These are phyloP conservation scores for Circaetus cinerascens DNA, from an alignment of 2,113 vertebrate species.

Conservation along the genomic window DNA sequence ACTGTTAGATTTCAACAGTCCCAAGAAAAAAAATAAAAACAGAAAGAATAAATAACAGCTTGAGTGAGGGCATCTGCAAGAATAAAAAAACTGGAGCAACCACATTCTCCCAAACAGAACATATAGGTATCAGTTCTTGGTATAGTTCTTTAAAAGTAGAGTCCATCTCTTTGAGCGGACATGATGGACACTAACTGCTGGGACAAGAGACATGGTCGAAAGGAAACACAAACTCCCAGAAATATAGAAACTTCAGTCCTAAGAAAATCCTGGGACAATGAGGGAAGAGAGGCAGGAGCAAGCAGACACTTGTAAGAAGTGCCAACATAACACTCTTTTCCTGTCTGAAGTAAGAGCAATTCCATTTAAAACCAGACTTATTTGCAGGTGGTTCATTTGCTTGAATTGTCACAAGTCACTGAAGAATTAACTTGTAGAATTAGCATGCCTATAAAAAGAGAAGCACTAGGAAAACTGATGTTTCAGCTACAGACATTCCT, in stretches of 20 bases:
- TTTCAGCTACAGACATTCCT: not conserved
- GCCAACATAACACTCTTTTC: not conserved
- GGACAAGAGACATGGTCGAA: not conserved
- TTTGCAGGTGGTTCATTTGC: not conserved
- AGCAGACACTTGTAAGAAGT: not conserved
- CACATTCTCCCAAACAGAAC: not conserved
- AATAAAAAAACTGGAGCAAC: not conserved
- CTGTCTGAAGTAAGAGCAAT: not conserved
- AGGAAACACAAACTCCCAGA: not conserved
- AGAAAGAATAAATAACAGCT: not conserved
- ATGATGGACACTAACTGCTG: not conserved
- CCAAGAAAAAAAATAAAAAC: not conserved
- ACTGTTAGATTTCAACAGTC: not conserved
- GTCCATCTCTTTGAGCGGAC: not conserved
- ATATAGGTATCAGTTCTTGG: not conserved
- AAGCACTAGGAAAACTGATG: not conserved
- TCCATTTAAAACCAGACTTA: not conserved
- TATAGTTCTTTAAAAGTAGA: not conserved
- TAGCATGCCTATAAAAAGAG: not conserved
- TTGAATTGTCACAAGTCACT: not conserved
- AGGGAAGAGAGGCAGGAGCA: not conserved
- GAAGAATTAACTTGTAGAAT: not conserved
- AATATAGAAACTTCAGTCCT: not conserved
- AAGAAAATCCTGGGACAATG: not conserved
- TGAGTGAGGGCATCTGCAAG: not conserved